A percentile compares a stretch with the other conserved stretches of the same genome.
Conservation (phyloP, 2,888 invertebrate genomes). For the Baronia brevicornis region DNA sequence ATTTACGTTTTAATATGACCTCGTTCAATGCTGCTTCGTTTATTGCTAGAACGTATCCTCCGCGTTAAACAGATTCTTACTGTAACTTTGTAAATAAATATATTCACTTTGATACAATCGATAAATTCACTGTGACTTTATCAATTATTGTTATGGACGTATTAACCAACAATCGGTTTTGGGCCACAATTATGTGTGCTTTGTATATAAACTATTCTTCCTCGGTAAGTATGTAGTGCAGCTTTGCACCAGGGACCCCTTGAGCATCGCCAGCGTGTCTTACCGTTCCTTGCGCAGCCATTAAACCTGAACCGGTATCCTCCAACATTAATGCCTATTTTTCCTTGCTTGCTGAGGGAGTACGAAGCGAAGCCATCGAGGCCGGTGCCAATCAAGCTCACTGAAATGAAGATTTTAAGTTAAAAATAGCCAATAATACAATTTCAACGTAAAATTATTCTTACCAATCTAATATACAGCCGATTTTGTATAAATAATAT, state of each 20-base stretch:
- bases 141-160: not conserved
- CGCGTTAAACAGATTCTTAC: too few relatives aligned
- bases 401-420: constrained; percentile 30
- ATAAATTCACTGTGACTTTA: too few relatives aligned
- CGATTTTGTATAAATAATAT: too few relatives aligned
- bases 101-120: too few relatives aligned
- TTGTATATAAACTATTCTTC: constrained; percentile 64
- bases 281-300: constrained; percentile 64
- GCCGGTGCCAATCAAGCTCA: constrained; percentile 56
- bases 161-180: constrained; percentile 39
- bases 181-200: constrained; percentile 65
- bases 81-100: too few relatives aligned
- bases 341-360: constrained; percentile 69
- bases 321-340: constrained; percentile 68
- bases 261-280: constrained; percentile 67
- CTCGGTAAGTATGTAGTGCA: constrained; percentile 61
- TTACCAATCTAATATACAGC: not conserved
- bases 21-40: too few relatives aligned
- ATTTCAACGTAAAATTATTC: not conserved
- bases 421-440: not conserved
- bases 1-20: too few relatives aligned
- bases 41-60: too few relatives aligned
- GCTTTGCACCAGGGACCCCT: constrained; percentile 69
- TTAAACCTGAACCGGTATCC: constrained; percentile 67
- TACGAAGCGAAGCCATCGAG: constrained; percentile 63